Percentiles rank a stretch among this genome's conserved stretches.
phyloP scores from a whole-genome alignment of 35 echinoderm and acorn worm species.

The Holothuria glaberrima region DNA sequence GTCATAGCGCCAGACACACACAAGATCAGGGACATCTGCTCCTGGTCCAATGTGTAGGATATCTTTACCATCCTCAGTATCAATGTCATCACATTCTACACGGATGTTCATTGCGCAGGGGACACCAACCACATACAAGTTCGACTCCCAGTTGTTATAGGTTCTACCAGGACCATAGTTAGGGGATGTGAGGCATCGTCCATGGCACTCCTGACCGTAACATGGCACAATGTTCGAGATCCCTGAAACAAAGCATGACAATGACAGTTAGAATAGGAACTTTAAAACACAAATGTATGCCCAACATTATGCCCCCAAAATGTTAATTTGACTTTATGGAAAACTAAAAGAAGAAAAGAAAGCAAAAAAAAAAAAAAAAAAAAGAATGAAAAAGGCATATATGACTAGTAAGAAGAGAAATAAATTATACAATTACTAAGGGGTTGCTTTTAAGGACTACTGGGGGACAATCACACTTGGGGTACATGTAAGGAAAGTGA shows the following conservation, averaged over 20 bases:
- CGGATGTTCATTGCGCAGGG: constrained; percentile 20
- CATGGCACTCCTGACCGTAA: constrained; percentile 45
- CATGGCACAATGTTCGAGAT: constrained; percentile 35
- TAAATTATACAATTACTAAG: too few species aligned
- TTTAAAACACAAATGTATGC: neutral
- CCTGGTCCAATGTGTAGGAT: constrained; percentile 41
- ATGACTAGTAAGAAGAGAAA: too few species aligned
- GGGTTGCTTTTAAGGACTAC: too few species aligned
- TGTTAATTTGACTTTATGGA: too few species aligned
- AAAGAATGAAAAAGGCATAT: too few species aligned
- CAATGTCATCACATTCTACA: constrained; percentile 19
- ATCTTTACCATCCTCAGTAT: constrained; percentile 44
- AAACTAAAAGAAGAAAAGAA: too few species aligned
- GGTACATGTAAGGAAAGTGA: too few species aligned
- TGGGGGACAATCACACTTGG: too few species aligned
- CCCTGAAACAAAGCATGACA: neutral
- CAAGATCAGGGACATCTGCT: constrained; percentile 24
- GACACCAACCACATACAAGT: constrained; percentile 30
- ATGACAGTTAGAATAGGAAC: neutral
- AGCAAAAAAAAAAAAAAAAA: too few species aligned
- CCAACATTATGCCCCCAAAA: too few species aligned
- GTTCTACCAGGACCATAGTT: constrained; percentile 11
- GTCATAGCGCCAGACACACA: constrained; percentile 57
- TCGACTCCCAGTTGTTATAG: constrained; percentile 48
- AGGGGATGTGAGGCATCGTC: constrained; percentile 15